Conservation (phyloP, 2,888 invertebrate genomes). For the Mongoloraphidia duomilia region DNA sequence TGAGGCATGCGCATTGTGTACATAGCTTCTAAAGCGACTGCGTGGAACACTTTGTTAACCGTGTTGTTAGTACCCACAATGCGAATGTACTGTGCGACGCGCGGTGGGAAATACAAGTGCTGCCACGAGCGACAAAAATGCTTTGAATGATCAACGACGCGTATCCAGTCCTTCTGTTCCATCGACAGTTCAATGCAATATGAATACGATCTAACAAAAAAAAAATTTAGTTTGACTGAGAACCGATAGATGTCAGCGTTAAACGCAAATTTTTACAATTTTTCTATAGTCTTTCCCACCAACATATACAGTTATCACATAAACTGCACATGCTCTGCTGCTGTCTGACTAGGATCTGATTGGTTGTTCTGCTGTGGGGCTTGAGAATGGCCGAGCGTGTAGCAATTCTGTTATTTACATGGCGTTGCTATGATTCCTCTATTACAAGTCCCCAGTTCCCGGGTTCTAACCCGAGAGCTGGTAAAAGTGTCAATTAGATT, state of each 20-base stretch:
- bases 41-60: conserved; percentile 88
- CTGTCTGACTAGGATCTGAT: conserved; percentile 1
- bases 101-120: conserved; percentile 76
- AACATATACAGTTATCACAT: background rate
- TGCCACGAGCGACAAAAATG: conserved; percentile 97
- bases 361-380: too few relatives aligned
- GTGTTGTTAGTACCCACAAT: conserved; percentile 89
- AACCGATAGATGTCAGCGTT: too few relatives aligned
- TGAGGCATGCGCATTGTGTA: conserved; percentile 65
- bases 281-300: too few relatives aligned
- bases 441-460: too few relatives aligned
- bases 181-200: conserved; percentile 90
- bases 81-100: conserved; percentile 74
- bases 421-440: too few relatives aligned
- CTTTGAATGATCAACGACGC: conserved; percentile 81
- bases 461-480: too few relatives aligned
- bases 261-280: too few relatives aligned
- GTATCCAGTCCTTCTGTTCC: conserved; percentile 89
- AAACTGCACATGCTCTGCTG: background rate
- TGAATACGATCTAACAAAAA: conserved; percentile 54
- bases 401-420: too few relatives aligned
- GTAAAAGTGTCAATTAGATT: too few relatives aligned
- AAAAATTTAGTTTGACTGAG: background rate
- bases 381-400: too few relatives aligned
- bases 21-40: conserved; percentile 83